A percentile compares a stretch with the other conserved stretches of the same genome.
Evolutionary conservation across 2,113 vertebrate genomes (phyloP).

Genomic region (Pipa parva): DNA sequence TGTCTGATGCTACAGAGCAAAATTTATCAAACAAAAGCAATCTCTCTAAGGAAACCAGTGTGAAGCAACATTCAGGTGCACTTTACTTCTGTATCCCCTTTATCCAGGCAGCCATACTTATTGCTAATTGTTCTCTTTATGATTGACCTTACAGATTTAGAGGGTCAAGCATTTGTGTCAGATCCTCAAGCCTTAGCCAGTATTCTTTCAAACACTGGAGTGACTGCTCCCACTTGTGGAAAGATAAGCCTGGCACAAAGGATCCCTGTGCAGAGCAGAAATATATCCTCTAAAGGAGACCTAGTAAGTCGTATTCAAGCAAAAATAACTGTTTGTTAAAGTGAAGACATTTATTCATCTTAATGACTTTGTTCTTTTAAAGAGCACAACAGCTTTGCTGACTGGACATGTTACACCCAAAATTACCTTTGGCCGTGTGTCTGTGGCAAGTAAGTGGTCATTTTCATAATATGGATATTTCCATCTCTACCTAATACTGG

Average conservation of each 20-base stretch:
- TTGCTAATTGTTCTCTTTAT: background rate
- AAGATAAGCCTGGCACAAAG: slow-evolving; percentile 49
- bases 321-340: background rate
- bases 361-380: too few species aligned
- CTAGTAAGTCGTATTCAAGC: slow-evolving; percentile 13
- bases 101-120: background rate
- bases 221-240: background rate
- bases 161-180: slow-evolving; percentile 42
- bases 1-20: background rate
- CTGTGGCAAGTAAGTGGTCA: slow-evolving; percentile 9
- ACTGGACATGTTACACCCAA: slow-evolving; percentile 7
- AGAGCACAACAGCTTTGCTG: too few species aligned
- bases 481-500: background rate
- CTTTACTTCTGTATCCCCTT: background rate
- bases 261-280: slow-evolving; percentile 46
- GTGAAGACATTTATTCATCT: too few species aligned
- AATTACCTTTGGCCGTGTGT: background rate
- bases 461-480: too few species aligned
- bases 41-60: background rate
- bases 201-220: slow-evolving; percentile 36
- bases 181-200: slow-evolving; percentile 45
- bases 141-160: slow-evolving; percentile 32
- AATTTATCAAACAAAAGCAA: background rate
- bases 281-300: background rate
- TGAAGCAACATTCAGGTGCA: background rate